Conservation (phyloP, 2,888 invertebrate species). For the Galerucella nymphaeae region DNA sequence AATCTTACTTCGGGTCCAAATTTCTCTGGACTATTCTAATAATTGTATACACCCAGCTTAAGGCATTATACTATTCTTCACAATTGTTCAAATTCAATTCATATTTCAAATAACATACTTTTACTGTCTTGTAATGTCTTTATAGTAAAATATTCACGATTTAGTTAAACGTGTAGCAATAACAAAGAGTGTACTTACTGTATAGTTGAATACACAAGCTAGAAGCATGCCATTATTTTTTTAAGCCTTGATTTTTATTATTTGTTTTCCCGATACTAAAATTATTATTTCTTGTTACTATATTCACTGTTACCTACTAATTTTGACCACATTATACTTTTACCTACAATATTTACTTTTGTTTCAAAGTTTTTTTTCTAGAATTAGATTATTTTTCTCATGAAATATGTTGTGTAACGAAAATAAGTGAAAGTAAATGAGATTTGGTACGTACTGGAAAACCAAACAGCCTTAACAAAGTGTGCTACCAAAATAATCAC, state of each 20-base stretch:
- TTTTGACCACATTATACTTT: not conserved
- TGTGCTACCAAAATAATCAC: too few relatives aligned
- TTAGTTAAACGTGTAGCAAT: not conserved
- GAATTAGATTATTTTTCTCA: too few relatives aligned
- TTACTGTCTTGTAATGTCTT: not conserved
- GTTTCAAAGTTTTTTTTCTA: too few relatives aligned
- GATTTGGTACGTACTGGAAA: too few relatives aligned
- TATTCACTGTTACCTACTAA: not conserved
- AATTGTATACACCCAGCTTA: too few relatives aligned
- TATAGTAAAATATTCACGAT: conserved; percentile 10
- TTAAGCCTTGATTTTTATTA: conserved; percentile 5
- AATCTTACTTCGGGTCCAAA: too few relatives aligned
- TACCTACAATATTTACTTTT: too few relatives aligned
- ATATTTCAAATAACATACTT: not conserved
- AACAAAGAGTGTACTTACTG: not conserved
- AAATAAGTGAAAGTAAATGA: too few relatives aligned
- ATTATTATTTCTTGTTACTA: conserved; percentile 1
- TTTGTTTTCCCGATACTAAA: not conserved
- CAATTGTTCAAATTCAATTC: not conserved
- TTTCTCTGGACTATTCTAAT: too few relatives aligned
- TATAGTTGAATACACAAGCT: not conserved
- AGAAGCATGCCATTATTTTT: conserved; percentile 8
- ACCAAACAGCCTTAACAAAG: too few relatives aligned
- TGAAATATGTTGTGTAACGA: too few relatives aligned
- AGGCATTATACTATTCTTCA: too few relatives aligned